Base-by-base conservation (phyloP, 2,888 invertebrate species). In the Iphiclides podalirius region DNA sequence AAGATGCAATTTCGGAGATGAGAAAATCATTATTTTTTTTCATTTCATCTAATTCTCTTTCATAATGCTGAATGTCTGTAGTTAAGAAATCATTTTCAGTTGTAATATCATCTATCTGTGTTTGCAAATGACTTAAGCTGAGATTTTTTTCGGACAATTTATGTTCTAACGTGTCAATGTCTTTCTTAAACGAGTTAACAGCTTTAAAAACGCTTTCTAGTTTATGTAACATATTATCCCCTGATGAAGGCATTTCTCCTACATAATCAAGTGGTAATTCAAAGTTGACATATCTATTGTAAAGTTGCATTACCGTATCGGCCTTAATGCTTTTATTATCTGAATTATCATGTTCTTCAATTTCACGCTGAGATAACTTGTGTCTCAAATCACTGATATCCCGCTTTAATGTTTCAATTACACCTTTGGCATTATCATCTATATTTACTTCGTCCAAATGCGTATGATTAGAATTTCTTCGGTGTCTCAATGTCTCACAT, bases 11-110 rank as follows among this genome's bases (percentile, higher is more conserved):
- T 75, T 93, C 93, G 40, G 90, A 90, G 58, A 93, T 88, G n/a
- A 94, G 76, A 51, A 92, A 86, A 63, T 93, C 93, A 64, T 94
- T 94, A 69, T 93, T 94, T 68, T 92, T 92, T 75, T 92, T 92
- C 68, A 93, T 88, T 67, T 93, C 92, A 50, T 89, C 84, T 36
- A 91, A 78, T 70, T 92, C 93, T 56, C 91, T 90, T 75, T 93
- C 93, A 16, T 89, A 73, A 47, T 88, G 88, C 55, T 84, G 79
- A 26, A 89, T 70, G 58, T 89, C 89, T 1, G 83, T 76, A 13
- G 83, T 82, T 1, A 89, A 64, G 48, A 85, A 87, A 63, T 89
- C 88, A 63, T 89, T 89, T 66, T 89, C 89, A 16, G 81, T 74
- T 1, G 81, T 80, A 12, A 89, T 64, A 55, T 91, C 91, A 55